Evolutionary conservation across 2,888 invertebrate genomes (phyloP), one percentile per base, ranked within the genome.

Genomic region (Oscheius sp.): DNA sequence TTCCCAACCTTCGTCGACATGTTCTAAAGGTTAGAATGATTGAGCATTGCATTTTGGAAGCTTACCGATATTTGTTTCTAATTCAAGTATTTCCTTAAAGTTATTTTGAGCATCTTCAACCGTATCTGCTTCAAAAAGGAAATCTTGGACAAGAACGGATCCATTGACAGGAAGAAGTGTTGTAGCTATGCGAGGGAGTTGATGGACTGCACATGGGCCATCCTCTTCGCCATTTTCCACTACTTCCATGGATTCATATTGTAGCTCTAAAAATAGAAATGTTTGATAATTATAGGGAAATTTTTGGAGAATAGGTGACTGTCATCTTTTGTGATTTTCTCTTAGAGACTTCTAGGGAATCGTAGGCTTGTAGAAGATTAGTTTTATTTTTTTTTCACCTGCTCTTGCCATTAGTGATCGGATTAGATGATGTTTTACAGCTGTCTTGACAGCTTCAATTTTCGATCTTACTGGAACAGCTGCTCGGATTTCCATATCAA

Each of bases 191-290:
- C 81, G 69, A 12, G 81, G 81, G 46, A 81, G 27, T 59, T 81
- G 81, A 66, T 81, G 81, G 35, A 81, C 79, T 2, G 75, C 56
- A 27, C 75, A 75, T 9, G 71, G 72, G 55, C 55, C 55, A 53
- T 52, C 53, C 69, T 58, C 64, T 41, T 63, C 46, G 1, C 61
- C 73, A 12, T 79, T 75, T 46, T 81, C 79, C 12, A 77, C 78
- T 0, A 81, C 61, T 68, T 81, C 83, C 83, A 83, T 83, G 25
- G 81, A 81, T 70, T 83, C 83, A 56, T 81, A 83, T 72, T 83
- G 83, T 6, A 83, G 80, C 52, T 79, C 81, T 80, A 71, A 25
- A 76, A 68, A 12, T 12, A 23, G 16, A 9, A 16, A 70, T 63
- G 27, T 18, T 59, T 35, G 35, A 35, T 35, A 35, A 35, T 3